Percentiles rank a stretch among this genome's conserved stretches.
phyloP scores from a whole-genome alignment of 2,888 invertebrate species.

The Trisateles emortualis region DNA sequence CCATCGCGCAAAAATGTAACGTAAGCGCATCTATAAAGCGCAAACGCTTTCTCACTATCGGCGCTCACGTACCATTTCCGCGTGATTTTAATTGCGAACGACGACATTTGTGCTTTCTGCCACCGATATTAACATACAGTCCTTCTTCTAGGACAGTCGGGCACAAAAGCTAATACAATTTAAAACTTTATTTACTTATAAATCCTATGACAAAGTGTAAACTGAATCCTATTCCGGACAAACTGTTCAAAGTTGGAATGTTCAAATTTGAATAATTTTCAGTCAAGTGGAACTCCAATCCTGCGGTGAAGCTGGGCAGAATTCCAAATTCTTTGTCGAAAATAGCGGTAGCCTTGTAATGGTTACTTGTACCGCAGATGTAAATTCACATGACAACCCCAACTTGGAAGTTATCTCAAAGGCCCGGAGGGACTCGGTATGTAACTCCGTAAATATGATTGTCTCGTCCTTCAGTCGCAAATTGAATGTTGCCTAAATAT shows the following conservation, averaged over 20 bases:
- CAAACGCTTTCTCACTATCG: too few species aligned
- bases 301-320: constrained; percentile 5
- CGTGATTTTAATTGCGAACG: too few species aligned
- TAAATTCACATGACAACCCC: constrained; percentile 8
- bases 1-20: too few species aligned
- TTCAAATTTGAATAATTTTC: constrained; percentile 21
- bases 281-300: background rate
- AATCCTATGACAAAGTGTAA: constrained; percentile 7
- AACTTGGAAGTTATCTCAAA: constrained; percentile 4
- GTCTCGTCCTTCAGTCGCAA: background rate
- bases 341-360: constrained; percentile 5
- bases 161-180: too few species aligned
- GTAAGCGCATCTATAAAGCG: too few species aligned
- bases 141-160: too few species aligned
- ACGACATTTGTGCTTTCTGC: too few species aligned
- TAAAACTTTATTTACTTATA: too few species aligned
- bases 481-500: background rate
- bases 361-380: constrained; percentile 10
- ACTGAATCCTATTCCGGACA: constrained; percentile 5
- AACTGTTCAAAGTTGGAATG: constrained; percentile 11
- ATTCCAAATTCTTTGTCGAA: constrained; percentile 10
- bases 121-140: too few species aligned
- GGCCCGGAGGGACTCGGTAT: background rate
- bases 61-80: too few species aligned
- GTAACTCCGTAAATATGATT: constrained; percentile 3